These are phyloP conservation scores for Pyrgus malvae DNA, from an alignment of 2,888 invertebrate genomes.

Conservation along the genomic window DNA sequence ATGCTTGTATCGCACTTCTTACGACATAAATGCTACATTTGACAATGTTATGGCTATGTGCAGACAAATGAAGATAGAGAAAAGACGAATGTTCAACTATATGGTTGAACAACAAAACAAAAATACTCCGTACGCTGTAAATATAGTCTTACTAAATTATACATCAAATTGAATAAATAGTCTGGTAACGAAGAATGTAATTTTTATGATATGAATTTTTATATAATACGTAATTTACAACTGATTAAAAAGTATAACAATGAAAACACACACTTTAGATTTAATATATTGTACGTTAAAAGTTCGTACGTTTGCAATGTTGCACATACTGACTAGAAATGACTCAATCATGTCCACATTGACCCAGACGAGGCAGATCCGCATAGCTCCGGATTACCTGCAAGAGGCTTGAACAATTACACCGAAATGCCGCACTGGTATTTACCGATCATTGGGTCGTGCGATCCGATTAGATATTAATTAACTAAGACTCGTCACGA, in stretches of 20 bases:
- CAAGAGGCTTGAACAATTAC: conserved; percentile 21
- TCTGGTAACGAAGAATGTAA: too few species aligned
- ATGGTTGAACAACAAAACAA: too few species aligned
- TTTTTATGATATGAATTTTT: too few species aligned
- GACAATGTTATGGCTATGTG: conserved; percentile 1
- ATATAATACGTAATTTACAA: too few species aligned
- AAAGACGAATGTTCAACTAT: too few species aligned
- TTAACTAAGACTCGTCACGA: conserved; percentile 24
- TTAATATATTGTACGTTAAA: background rate
- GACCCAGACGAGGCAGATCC: conserved; percentile 21
- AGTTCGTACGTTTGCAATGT: background rate
- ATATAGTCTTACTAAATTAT: too few species aligned
- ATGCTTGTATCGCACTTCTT: conserved; percentile 6
- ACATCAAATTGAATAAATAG: too few species aligned
- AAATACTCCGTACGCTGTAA: too few species aligned
- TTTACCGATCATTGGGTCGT: conserved; percentile 21
- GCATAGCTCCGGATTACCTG: conserved; percentile 20
- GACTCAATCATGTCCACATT: background rate
- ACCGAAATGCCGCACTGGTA: conserved; percentile 22
- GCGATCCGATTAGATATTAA: conserved; percentile 26
- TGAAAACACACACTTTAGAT: too few species aligned
- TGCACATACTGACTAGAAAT: background rate
- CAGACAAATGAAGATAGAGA: background rate
- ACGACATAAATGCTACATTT: conserved; percentile 16
- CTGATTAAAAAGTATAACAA: too few species aligned